Evolutionary conservation across 1,140 invertebrate genomes (phyloP).

Genomic region (Tetramorium simillimum): DNA sequence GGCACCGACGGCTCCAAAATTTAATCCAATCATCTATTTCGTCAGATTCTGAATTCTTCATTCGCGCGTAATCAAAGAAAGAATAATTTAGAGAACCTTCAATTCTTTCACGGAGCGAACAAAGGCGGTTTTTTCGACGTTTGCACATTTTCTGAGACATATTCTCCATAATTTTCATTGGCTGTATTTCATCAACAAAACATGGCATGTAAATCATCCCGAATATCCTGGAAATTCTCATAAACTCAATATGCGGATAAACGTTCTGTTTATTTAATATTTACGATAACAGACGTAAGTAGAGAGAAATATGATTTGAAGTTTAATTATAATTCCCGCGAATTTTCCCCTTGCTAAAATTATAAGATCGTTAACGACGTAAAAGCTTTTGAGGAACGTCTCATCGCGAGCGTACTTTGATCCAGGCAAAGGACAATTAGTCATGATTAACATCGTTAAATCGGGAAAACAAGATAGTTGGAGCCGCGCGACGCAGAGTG

Average conservation of each 20-base stretch:
- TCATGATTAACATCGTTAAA: constrained; percentile 13
- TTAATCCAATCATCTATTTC: constrained; percentile 10
- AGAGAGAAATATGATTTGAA: background rate
- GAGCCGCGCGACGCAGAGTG: background rate
- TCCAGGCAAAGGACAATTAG: constrained; percentile 15
- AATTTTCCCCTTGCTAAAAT: background rate
- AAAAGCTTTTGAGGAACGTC: background rate
- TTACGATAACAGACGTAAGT: background rate
- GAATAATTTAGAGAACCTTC: constrained; percentile 3
- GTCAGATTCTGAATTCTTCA: background rate
- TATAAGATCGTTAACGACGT: background rate
- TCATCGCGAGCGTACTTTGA: background rate
- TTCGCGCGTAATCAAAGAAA: background rate
- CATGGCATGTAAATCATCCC: background rate
- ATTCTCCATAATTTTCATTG: background rate
- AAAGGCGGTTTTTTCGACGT: background rate
- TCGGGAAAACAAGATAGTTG: background rate
- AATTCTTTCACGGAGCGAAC: background rate
- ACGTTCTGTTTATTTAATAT: background rate
- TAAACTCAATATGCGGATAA: background rate
- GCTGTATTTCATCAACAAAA: background rate
- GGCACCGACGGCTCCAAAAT: background rate
- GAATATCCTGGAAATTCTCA: background rate
- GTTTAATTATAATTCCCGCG: background rate
- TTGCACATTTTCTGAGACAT: background rate